Evolutionary conservation across 2,888 invertebrate species (phyloP).

Genomic region (Platerodrilus igneus): DNA sequence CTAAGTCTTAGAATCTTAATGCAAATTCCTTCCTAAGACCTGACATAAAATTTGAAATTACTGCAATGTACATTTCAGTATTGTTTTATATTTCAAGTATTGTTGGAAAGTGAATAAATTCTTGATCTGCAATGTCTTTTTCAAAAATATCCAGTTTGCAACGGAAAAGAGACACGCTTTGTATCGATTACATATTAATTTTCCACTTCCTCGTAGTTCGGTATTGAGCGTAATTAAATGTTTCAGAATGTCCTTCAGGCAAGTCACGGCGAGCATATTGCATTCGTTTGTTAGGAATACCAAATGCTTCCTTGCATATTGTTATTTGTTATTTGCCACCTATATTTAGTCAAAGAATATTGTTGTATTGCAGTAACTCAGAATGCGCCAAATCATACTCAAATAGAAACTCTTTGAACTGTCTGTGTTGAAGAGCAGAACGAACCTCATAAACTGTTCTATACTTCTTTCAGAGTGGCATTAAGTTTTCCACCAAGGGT

Average conservation of each 20-base stretch:
- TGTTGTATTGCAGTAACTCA: conserved; percentile 32
- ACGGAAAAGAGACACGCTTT: conserved; percentile 28
- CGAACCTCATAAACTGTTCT: conserved; percentile 28
- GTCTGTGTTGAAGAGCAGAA: conserved; percentile 20
- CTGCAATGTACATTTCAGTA: conserved; percentile 19
- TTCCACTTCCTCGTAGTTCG: conserved; percentile 26
- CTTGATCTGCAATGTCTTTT: conserved; percentile 26
- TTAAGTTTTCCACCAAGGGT: conserved; percentile 26
- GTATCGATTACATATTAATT: conserved; percentile 30
- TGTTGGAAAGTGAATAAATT: conserved; percentile 31
- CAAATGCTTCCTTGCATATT: conserved; percentile 29
- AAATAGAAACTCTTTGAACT: conserved; percentile 26
- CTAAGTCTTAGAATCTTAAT: conserved; percentile 30
- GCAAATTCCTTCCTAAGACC: conserved; percentile 34
- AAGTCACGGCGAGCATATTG: conserved; percentile 20
- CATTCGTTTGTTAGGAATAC: conserved; percentile 23
- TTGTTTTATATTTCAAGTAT: conserved; percentile 34
- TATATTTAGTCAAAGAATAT: conserved; percentile 32
- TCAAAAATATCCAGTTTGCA: conserved; percentile 27
- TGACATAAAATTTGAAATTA: conserved; percentile 30
- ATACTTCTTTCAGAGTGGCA: conserved; percentile 25
- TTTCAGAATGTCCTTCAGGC: conserved; percentile 8
- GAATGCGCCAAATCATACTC: conserved; percentile 32
- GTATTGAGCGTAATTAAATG: conserved; percentile 25
- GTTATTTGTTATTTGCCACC: conserved; percentile 29